Conservation (phyloP, 2,888 invertebrate genomes). For the Alentia gelatinosa region DNA sequence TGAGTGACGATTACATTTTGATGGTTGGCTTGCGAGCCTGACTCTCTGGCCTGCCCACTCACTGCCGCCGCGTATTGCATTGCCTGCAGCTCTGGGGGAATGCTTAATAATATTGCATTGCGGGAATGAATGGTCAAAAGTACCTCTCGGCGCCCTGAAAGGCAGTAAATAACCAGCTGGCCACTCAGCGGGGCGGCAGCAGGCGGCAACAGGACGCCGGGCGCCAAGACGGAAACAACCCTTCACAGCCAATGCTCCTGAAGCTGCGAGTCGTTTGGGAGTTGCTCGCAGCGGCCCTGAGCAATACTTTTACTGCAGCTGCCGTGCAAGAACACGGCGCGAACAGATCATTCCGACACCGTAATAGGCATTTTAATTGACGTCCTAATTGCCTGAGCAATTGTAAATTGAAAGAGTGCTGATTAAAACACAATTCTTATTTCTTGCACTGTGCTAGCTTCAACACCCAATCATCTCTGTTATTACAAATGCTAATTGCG, state of each 20-base stretch:
- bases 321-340: background rate
- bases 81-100: slow-evolving; percentile 32
- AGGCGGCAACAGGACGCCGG: background rate
- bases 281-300: background rate
- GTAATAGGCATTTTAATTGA: slow-evolving; percentile 52
- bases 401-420: slow-evolving; percentile 48
- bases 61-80: slow-evolving; percentile 17
- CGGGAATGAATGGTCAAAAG: slow-evolving; percentile 47
- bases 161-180: slow-evolving; percentile 2
- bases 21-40: background rate
- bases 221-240: background rate
- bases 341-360: slow-evolving; percentile 31
- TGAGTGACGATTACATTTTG: slow-evolving; percentile 39
- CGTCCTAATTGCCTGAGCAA: slow-evolving; percentile 33
- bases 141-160: slow-evolving; percentile 4
- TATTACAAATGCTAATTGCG: slow-evolving; percentile 44
- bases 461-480: slow-evolving; percentile 31
- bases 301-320: background rate
- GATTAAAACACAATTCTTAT: slow-evolving; percentile 44
- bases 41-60: background rate
- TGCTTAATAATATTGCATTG: slow-evolving; percentile 45
- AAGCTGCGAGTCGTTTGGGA: background rate
- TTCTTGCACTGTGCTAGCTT: slow-evolving; percentile 43
- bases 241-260: background rate
- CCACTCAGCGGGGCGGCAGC: background rate